Base-by-base conservation (phyloP, 1,140 invertebrate species). In the Hyposmocoma kahamanoa region DNA sequence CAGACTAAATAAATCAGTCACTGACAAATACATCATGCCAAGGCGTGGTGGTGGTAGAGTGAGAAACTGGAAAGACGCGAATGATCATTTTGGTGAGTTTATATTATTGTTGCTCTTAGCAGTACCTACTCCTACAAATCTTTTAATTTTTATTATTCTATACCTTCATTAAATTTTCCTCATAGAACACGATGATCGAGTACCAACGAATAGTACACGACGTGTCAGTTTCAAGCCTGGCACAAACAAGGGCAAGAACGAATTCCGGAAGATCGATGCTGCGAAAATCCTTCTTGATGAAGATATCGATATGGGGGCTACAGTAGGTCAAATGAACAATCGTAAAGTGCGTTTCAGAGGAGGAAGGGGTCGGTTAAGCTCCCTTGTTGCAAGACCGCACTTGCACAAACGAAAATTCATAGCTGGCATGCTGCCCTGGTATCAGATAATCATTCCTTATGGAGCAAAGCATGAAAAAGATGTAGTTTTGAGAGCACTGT, bases 401-500 rank as follows among this genome's bases (percentile, higher is more conserved):
- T 18, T 53, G 36, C 44, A 54, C 8, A 78, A 67, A 44, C 78
- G 69, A 56, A 88, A 78, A 64, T 80, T 88, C 13, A 62, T 88
- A 20, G 72, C 86, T 67, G 82, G 86, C 17, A 56, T 80, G 9
- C 61, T 87, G 3, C 87, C 84, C 20, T 92, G 89, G 90, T 92
- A 90, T 67, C 89, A 88, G 78, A 81, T 92, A 5, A 86, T 74
- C 18, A 89, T 95, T 58, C 91, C 92, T 17, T 90, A 90, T 82
- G 93, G 92, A 24, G 88, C 90, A 6, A 92, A 92, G 71, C 93
- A 93, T 72, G 89, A 91, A 1, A 94, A 93, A 69, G 88, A 91
- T 21, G 90, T 90, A 45, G 44, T 94, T 0, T 55, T 93, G 34
- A 89, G 88, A 45, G 87, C 86, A 17, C 62, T 94, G 1, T 62